Percentiles rank a stretch among this genome's conserved stretches.
These are phyloP conservation scores for Athene cunicularia DNA, from an alignment of 2,113 vertebrate species.

Conservation along the genomic window DNA sequence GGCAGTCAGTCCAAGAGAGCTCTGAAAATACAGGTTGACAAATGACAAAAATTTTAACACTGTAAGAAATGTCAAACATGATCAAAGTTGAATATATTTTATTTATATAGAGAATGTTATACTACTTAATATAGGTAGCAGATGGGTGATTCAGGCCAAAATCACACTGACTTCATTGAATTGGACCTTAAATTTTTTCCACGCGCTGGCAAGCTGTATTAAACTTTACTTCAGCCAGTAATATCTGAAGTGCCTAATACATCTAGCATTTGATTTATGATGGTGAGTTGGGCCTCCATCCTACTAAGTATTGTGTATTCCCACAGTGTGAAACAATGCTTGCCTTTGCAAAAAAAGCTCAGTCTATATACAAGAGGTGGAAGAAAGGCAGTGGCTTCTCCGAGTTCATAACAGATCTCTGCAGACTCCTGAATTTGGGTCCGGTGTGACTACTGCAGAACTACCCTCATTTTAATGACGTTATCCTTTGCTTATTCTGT, in stretches of 20 bases:
- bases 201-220: constrained; percentile 24
- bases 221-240: constrained; percentile 37
- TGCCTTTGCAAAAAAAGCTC: neutral
- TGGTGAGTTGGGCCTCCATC: neutral
- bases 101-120: neutral
- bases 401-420: neutral
- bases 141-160: neutral
- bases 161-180: constrained; percentile 34
- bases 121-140: constrained; percentile 32
- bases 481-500: neutral
- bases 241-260: neutral
- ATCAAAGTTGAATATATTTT: constrained; percentile 7
- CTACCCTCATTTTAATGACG: neutral
- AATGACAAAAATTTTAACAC: neutral
- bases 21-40: constrained; percentile 22
- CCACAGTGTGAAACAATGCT: neutral
- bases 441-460: neutral
- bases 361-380: neutral
- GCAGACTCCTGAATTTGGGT: neutral
- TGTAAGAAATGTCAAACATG: neutral
- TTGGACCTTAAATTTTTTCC: constrained; percentile 39
- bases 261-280: neutral
- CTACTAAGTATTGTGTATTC: neutral
- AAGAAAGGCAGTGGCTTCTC: neutral
- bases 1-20: constrained; percentile 10